A percentile compares a stretch with the other conserved stretches of the same genome.
phyloP scores from a whole-genome alignment of 1,140 invertebrate species.

The Hyposmocoma kahamanoa region DNA sequence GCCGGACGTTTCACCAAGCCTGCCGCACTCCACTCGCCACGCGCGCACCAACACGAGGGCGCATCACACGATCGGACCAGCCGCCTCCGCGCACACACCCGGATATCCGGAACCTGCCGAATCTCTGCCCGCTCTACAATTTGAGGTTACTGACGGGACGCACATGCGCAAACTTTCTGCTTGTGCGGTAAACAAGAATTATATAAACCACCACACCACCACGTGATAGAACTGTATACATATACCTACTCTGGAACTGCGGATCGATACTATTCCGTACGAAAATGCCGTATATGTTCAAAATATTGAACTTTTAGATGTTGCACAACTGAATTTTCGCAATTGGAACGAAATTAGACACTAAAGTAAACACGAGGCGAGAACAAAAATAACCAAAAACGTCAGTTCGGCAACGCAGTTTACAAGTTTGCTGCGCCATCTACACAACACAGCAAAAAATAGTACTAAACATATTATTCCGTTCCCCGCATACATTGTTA shows the following conservation, averaged over 20 bases:
- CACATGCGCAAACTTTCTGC: slow-evolving; percentile 73
- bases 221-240: slow-evolving; percentile 72
- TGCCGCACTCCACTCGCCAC: slow-evolving; percentile 52
- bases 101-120: slow-evolving; percentile 69
- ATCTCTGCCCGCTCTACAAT: slow-evolving; percentile 57
- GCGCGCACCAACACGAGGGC: slow-evolving; percentile 52
- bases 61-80: slow-evolving; percentile 55
- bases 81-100: slow-evolving; percentile 45
- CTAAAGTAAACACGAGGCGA: slow-evolving; percentile 74
- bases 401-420: slow-evolving; percentile 70
- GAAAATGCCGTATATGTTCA: slow-evolving; percentile 25
- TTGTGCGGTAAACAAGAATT: slow-evolving; percentile 74
- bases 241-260: slow-evolving; percentile 60
- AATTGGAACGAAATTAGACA: slow-evolving; percentile 70
- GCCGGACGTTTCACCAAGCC: slow-evolving; percentile 54
- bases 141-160: slow-evolving; percentile 73
- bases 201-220: slow-evolving; percentile 74
- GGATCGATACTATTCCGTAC: slow-evolving; percentile 59
- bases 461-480: slow-evolving; percentile 25
- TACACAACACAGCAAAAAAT: slow-evolving; percentile 54
- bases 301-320: slow-evolving; percentile 51
- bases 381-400: slow-evolving; percentile 75
- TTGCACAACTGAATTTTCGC: slow-evolving; percentile 68
- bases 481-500: slow-evolving; percentile 41
- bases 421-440: slow-evolving; percentile 64